phyloP scores from a whole-genome alignment of 2,113 vertebrate genomes.

The Corythaixoides concolor region DNA sequence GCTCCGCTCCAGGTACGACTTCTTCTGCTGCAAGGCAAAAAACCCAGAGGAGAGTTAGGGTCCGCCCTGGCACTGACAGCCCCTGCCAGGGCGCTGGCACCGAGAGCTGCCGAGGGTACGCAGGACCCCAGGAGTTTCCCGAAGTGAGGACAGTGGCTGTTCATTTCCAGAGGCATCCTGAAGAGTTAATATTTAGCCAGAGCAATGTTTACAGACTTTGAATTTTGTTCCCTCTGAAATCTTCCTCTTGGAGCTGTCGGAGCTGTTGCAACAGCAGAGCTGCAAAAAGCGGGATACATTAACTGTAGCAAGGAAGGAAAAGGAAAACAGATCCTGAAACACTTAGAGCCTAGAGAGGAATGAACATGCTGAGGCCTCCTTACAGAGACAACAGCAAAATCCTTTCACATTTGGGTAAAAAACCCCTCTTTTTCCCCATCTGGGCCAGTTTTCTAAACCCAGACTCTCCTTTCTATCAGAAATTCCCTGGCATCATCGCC shows the following conservation, averaged over 20 bases:
- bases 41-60: background rate
- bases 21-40: conserved; percentile 86
- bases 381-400: background rate
- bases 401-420: background rate
- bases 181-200: background rate
- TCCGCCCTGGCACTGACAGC: no score
- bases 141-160: accelerated
- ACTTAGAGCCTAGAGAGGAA: background rate
- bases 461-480: conserved; percentile 22
- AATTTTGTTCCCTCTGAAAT: background rate
- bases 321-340: background rate
- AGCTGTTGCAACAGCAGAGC: background rate
- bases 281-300: background rate
- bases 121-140: accelerated
- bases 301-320: background rate
- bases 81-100: background rate
- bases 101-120: background rate
- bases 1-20: conserved; percentile 91
- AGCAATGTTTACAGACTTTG: background rate
- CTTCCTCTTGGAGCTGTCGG: accelerated
- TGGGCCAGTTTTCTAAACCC: background rate
- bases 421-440: background rate
- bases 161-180: background rate
- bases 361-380: background rate
- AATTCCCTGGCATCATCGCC: conserved; percentile 9